Conservation (phyloP, 2,113 vertebrate species). For the Chaetodon trifascialis region DNA sequence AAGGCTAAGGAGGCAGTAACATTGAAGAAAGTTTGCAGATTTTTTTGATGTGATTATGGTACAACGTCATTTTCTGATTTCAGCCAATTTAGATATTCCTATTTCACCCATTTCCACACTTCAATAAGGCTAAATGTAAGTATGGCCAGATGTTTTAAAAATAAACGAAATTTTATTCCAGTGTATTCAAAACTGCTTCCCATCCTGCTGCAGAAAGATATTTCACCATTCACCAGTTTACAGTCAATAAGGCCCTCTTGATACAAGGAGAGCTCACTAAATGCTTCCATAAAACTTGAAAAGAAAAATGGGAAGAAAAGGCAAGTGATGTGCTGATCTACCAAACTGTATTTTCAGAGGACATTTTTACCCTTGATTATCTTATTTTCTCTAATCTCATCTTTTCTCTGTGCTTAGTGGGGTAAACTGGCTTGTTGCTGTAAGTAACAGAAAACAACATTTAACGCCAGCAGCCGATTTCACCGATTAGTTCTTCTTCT, state of each 20-base stretch:
- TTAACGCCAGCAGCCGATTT: constrained; percentile 21
- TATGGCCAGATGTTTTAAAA: not conserved
- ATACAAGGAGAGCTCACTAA: not conserved
- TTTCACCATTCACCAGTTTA: not conserved
- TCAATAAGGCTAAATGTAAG: not conserved
- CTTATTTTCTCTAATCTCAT: not conserved
- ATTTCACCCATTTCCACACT: not conserved
- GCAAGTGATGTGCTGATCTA: not conserved
- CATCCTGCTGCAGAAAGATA: not conserved
- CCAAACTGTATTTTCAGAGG: not conserved
- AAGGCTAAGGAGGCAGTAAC: not conserved
- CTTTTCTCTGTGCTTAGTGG: not conserved
- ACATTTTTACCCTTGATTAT: not conserved
- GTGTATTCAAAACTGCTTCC: not conserved
- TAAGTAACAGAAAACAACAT: not conserved
- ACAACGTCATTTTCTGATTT: too few species aligned
- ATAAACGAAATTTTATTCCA: not conserved
- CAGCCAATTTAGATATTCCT: too few species aligned
- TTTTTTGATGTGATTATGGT: too few species aligned
- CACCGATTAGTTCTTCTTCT: constrained; percentile 41
- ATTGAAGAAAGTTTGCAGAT: not conserved
- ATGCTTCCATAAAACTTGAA: not conserved
- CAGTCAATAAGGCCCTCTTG: not conserved
- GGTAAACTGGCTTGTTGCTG: not conserved
- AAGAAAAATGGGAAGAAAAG: not conserved